Conservation (phyloP, 2,888 invertebrate species). For the Melikaiella ostensackeni region DNA sequence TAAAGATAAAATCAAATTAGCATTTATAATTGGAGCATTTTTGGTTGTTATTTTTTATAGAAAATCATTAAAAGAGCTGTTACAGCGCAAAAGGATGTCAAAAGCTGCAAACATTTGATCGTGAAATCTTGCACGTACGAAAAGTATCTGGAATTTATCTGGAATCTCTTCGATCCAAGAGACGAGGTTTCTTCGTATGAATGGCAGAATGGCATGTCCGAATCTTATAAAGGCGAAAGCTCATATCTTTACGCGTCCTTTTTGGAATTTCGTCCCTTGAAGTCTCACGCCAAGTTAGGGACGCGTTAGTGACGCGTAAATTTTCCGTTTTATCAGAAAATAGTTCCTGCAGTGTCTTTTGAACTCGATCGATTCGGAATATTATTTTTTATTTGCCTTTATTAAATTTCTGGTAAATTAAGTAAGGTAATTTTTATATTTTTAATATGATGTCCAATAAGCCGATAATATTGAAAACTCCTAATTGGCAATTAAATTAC, state of each 20-base stretch:
- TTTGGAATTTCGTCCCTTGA: not conserved
- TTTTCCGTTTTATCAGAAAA: not conserved
- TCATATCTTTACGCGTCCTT: constrained; percentile 11
- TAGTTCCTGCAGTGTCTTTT: not conserved
- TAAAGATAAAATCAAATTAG: not conserved
- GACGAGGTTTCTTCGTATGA: not conserved
- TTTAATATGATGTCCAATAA: too few species aligned
- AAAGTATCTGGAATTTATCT: constrained; percentile 25
- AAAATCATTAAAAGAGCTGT: not conserved
- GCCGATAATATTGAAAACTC: too few species aligned
- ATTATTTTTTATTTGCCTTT: too few species aligned
- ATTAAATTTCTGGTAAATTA: too few species aligned
- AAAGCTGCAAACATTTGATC: constrained; percentile 1
- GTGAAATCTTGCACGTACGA: constrained; percentile 15
- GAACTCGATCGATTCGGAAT: too few species aligned
- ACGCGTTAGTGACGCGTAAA: not conserved
- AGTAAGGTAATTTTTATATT: too few species aligned
- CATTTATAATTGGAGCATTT: not conserved
- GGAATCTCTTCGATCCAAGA: constrained; percentile 1
- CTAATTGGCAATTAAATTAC: too few species aligned
- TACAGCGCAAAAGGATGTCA: not conserved
- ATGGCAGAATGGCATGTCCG: constrained; percentile 11
- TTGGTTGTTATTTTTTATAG: not conserved
- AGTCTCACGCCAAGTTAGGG: not conserved
- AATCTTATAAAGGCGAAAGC: constrained; percentile 31